Conservation (phyloP, 2,888 invertebrate species). For the Cataglyphis livida region DNA sequence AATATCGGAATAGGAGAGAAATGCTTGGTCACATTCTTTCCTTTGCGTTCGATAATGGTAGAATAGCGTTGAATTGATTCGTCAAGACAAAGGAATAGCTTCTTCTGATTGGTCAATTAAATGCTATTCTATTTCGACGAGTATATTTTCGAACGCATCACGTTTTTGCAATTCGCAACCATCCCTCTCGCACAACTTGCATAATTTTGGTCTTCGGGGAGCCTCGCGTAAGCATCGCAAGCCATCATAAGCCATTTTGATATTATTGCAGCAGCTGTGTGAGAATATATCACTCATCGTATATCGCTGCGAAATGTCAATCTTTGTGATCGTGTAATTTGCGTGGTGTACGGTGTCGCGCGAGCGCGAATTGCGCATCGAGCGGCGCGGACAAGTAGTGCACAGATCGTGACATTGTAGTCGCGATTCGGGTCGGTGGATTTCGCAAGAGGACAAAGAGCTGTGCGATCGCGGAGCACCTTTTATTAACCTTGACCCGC, state of each 20-base stretch:
- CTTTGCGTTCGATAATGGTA: not conserved
- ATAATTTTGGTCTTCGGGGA: conserved; percentile 59
- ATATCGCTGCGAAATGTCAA: conserved; percentile 80
- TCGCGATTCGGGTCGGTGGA: conserved; percentile 40
- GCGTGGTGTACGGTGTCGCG: conserved; percentile 61
- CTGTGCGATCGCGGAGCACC: conserved; percentile 72
- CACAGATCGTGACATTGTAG: not conserved
- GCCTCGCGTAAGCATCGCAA: not conserved
- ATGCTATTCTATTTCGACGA: not conserved
- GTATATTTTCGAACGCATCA: too few relatives aligned
- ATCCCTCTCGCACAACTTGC: conserved; percentile 44
- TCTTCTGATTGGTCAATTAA: not conserved
- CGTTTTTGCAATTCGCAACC: not conserved
- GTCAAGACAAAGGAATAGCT: not conserved
- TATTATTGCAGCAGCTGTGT: conserved; percentile 83
- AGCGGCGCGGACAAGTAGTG: not conserved
- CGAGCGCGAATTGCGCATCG: not conserved
- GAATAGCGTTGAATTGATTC: not conserved
- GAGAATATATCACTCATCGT: conserved; percentile 79
- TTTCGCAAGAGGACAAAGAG: conserved; percentile 79
- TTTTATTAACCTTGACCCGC: conserved; percentile 84
- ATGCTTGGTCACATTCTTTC: not conserved
- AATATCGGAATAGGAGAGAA: not conserved
- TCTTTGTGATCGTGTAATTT: conserved; percentile 70
- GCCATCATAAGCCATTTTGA: conserved; percentile 82